A percentile compares a stretch with the other conserved stretches of the same genome.
These are phyloP conservation scores for Mastomys coucha DNA, from an alignment of 2,113 vertebrate species.

Conservation along the genomic window DNA sequence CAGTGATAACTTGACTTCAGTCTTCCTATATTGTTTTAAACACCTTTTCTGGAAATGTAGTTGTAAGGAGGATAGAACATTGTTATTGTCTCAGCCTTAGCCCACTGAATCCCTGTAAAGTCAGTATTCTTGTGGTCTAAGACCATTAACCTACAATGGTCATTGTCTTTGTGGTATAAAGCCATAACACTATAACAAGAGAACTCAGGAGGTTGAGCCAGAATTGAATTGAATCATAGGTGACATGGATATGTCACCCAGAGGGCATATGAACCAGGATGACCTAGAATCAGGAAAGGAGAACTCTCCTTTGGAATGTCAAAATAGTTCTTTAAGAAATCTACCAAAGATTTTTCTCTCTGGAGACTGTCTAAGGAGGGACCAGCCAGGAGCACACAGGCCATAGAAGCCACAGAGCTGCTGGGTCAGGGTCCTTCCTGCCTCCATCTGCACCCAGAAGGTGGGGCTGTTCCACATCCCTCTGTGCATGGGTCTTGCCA, in stretches of 20 bases:
- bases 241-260: not conserved
- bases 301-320: constrained; percentile 20
- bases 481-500: too few relatives aligned
- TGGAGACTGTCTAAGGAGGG: too few relatives aligned
- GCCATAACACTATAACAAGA: not conserved
- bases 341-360: too few relatives aligned
- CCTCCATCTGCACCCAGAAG: too few relatives aligned
- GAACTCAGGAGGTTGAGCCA: not conserved
- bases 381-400: too few relatives aligned
- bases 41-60: not conserved
- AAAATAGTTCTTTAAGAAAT: not conserved
- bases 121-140: not conserved
- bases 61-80: not conserved
- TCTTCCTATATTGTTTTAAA: not conserved
- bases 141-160: not conserved
- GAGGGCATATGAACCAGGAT: not conserved
- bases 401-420: too few relatives aligned
- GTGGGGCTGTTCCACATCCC: too few relatives aligned
- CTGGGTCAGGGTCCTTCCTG: too few relatives aligned
- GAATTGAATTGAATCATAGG: not conserved
- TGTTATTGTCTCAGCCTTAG: not conserved
- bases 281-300: not conserved
- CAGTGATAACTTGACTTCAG: not conserved
- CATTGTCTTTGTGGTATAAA: not conserved
- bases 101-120: not conserved